A percentile compares a stretch with the other conserved stretches of the same genome.
Conservation (phyloP, 2,888 invertebrate genomes). For the Pharmacophagus antenor region DNA sequence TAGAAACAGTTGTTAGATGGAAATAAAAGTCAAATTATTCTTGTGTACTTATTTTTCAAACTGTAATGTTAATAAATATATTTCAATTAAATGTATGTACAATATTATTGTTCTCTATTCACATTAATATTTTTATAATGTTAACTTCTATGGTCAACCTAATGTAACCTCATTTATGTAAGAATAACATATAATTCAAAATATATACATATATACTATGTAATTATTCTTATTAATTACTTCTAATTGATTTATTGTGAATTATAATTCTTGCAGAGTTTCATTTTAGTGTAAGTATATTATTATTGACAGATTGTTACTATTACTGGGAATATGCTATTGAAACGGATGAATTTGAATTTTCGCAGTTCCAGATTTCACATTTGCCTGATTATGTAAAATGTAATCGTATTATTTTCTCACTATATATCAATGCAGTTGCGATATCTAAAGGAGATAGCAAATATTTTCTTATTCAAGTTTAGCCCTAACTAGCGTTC, state of each 20-base stretch:
- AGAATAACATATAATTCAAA: constrained; percentile 12
- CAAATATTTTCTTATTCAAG: constrained; percentile 64
- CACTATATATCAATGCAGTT: constrained; percentile 33
- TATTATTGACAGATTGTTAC: constrained; percentile 34
- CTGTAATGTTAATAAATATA: constrained; percentile 6
- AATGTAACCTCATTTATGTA: constrained; percentile 29
- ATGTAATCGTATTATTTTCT: constrained; percentile 68
- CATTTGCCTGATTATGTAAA: constrained; percentile 38
- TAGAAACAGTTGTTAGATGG: constrained; percentile 2
- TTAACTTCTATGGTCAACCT: constrained; percentile 18
- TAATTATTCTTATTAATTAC: constrained; percentile 6
- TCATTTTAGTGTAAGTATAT: constrained; percentile 14
- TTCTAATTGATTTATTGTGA: neutral
- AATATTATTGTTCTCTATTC: constrained; percentile 6
- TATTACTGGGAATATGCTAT: constrained; percentile 36
- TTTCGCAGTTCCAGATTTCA: constrained; percentile 42
- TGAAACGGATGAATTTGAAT: constrained; percentile 34
- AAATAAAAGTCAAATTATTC: constrained; percentile 7
- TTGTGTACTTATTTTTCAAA: constrained; percentile 8
- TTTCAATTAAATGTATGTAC: constrained; percentile 16
- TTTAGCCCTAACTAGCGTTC: constrained; percentile 55
- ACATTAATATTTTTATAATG: constrained; percentile 24
- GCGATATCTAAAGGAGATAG: constrained; percentile 48
- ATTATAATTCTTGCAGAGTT: neutral
- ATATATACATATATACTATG: constrained; percentile 7